Evolutionary conservation across 2,888 invertebrate species (phyloP).

Genomic region (Oconnorella tubifera): DNA sequence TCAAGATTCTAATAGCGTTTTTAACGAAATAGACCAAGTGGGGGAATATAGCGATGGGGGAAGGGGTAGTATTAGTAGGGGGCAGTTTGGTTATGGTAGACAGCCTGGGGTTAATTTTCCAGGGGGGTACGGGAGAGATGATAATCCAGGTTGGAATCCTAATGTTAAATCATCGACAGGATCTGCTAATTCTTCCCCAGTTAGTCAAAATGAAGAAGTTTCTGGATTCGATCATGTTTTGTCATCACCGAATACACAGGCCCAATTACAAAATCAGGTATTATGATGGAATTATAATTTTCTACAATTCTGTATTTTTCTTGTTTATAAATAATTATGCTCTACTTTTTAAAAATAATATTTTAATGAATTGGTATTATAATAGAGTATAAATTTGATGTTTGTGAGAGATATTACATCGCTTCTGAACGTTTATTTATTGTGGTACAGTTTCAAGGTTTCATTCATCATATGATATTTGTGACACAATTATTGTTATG

Average conservation of each 20-base stretch:
- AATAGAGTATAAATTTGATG: neutral
- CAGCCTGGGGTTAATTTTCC: neutral
- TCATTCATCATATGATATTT: too few species aligned
- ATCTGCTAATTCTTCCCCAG: conserved; percentile 20
- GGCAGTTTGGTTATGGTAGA: too few species aligned
- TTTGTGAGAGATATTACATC: too few species aligned
- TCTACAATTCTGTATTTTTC: too few species aligned
- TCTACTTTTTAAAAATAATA: neutral
- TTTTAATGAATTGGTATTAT: neutral
- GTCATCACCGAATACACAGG: neutral
- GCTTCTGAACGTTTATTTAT: too few species aligned
- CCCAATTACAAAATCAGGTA: neutral
- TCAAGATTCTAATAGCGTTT: conserved; percentile 24
- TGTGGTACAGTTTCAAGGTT: too few species aligned
- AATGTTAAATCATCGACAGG: conserved; percentile 3
- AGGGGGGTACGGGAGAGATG: too few species aligned
- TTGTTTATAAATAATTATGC: too few species aligned
- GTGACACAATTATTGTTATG: too few species aligned
- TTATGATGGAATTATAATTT: too few species aligned
- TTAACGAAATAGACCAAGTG: conserved; percentile 4
- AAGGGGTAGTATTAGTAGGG: neutral
- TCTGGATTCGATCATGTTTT: conserved; percentile 1
- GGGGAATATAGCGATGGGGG: neutral
- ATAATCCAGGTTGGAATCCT: neutral
- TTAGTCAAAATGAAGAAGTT: conserved; percentile 21